Conservation (phyloP, 2,888 invertebrate genomes). For the Griposia aprilina region DNA sequence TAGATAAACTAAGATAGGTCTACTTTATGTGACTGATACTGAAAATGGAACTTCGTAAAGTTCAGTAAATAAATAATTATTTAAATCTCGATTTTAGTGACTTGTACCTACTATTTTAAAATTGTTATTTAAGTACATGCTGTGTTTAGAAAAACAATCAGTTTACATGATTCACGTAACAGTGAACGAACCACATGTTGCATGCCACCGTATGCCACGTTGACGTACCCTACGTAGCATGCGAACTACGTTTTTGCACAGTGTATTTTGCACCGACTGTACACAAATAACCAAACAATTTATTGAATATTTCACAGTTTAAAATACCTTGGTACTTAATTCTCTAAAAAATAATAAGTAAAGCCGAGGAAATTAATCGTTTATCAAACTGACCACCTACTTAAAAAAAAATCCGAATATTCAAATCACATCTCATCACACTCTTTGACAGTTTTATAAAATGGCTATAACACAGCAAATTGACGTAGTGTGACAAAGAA, state of each 20-base stretch:
- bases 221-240: constrained; percentile 12
- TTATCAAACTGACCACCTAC: background rate
- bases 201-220: constrained; percentile 13
- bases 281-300: background rate
- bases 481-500: background rate
- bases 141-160: background rate
- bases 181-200: constrained; percentile 58
- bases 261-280: constrained; percentile 14
- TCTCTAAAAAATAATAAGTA: background rate
- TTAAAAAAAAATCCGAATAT: background rate
- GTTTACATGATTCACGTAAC: background rate
- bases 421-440: background rate
- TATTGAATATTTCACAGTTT: background rate
- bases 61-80: background rate
- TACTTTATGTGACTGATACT: background rate
- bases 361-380: background rate
- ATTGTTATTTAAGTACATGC: background rate
- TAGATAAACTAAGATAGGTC: constrained; percentile 1
- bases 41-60: background rate
- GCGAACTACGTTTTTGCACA: background rate
- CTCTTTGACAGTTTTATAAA: background rate
- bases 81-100: background rate
- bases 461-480: background rate
- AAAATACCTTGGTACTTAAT: background rate
- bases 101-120: background rate